Base-by-base conservation (phyloP, 2,888 invertebrate species). In the Chaitophorus viminalis region DNA sequence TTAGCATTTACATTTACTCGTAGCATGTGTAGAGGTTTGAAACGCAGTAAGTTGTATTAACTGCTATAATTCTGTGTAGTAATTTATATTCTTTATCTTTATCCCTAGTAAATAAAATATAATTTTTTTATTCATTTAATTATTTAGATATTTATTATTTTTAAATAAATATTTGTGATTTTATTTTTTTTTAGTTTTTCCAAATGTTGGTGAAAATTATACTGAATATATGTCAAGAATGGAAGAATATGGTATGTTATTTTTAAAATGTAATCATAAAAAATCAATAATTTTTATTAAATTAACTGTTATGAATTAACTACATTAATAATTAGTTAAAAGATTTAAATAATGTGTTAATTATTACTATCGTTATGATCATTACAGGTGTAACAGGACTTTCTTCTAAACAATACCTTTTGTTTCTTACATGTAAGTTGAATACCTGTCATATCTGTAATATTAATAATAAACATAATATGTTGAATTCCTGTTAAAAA, bases 161-260 rank as follows among this genome's bases (percentile, higher is more conserved):
- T 25, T 60, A 18, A 54, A 21, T 21, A 60, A 60, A 17, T 3
- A 60, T 60, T 17, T 60, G n/a, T n/a, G n/a, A n/a, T 60, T 17
- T 60, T 60, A 25, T 60, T 2, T 60, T 60, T 25, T 60, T 25
- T 60, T 0, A 60, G 60, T 60, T 60, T 75, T 25, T 46, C 75
- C 75, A 75, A 75, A 75, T n/a, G 5, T 75, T 6, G 75, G 75
- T 39, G 75, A 75, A 75, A 29, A 5, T 17, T 29, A 75, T 46
- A 6, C 14, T 0, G n/a, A 39, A n/a, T 75, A 75, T 39, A 46
- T 1, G 0, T n/a, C 2, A 0, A 46, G 75, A n/a, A 0, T 6
- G 0, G 0, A 46, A 6, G 0, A 1, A 2, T 75, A 4, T n/a
- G 6, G 75, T 75, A 75, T 46, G 5, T 39, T 39, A 39, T 8